Evolutionary conservation across 2,797 vertebrate species (phyloP), one percentile per base, ranked within the genome.

Genomic region (Danio kyathit): DNA sequence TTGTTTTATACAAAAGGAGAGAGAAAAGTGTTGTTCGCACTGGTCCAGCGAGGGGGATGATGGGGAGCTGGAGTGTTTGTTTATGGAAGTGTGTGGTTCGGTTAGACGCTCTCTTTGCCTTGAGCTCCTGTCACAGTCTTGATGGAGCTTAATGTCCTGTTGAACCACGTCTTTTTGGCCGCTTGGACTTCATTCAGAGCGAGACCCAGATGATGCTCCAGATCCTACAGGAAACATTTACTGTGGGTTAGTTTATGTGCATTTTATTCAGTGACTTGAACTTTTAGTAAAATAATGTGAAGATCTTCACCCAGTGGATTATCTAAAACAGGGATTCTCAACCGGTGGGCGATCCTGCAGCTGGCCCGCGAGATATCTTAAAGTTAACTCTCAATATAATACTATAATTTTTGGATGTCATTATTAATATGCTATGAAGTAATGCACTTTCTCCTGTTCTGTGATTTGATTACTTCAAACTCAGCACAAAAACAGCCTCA

Each of bases 101-200:
- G 88, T 97, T 95, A 99, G 90, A 96, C 95, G 83, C 96, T 98
- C 93, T 99, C 98, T 91, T 99, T 99, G 81, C 97, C 98, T 93
- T 99, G 98, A 82, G 96, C 95, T 80, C 98, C 98, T 0, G 98
- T 99, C 82, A 95, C 98, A 0, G 98, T 99, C 93, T 99, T 99
- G 92, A 99, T 99, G 90, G 98, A 98, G 92, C 93, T 99, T 88
- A 99, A 95, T 2, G 98, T 99, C 89, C 98, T 92, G 94, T 99
- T 99, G 94, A 99, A 99, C 98, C 98, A 99, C 0, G 98, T 99
- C 94, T 99, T 99, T 94, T 98, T 98, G 88, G 97, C 97, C 1
- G 98, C 98, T 90, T 99, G 98, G 16, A 99, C 97, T 90, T 99
- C 98, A 0, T 95, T 98, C 59, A 99, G 90, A 21, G 98, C 97